Evolutionary conservation across 2,888 invertebrate species (phyloP), one percentile per base, ranked within the genome.

Genomic region (Epirrita christyi): DNA sequence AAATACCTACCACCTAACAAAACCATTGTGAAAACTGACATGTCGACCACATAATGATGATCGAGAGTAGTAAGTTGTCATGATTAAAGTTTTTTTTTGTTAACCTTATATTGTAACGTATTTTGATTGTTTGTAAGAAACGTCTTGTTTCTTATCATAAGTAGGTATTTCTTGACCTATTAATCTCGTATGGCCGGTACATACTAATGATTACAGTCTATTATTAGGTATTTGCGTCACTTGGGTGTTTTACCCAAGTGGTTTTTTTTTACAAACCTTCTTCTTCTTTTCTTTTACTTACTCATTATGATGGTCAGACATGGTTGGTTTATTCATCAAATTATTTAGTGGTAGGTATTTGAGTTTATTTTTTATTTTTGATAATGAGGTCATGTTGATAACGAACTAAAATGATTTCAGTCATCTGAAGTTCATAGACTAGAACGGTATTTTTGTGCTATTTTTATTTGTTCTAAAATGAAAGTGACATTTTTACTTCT

Each of bases 401-500:
- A 48, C 32, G 13, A 44, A 10, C 2, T 7, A 13, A 36, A 51
- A 8, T 11, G n/a, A 34, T 46, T 37, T 54, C 59, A 59, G 47
- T 59, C 49, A 45, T 41, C 29, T 27, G 10, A 6, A 44, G 13
- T 13, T 14, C 14, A 41, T 28, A 14, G 13, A 46, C 44, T 14
- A 9, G 49, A 54, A 10, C 10, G 21, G 21, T 34, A 53, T 58
- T 7, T 40, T 15, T 9, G 13, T 15, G 15, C 15, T 5, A 6
- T 13, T 34, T 14, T 44, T 28, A 29, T 8, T 2, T 40, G 4
- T 13, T 36, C 11, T n/a, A 53, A 34, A 45, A 70, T 68, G 68
- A 59, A 59, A 59, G 6, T 55, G 29, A 40, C 50, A 43, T 13
- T 56, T 45, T 6, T 59, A 13, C 1, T 66, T 1, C 6, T 63